These are phyloP conservation scores for Idaea dimidiata DNA, from an alignment of 2,888 invertebrate species.

Conservation along the genomic window DNA sequence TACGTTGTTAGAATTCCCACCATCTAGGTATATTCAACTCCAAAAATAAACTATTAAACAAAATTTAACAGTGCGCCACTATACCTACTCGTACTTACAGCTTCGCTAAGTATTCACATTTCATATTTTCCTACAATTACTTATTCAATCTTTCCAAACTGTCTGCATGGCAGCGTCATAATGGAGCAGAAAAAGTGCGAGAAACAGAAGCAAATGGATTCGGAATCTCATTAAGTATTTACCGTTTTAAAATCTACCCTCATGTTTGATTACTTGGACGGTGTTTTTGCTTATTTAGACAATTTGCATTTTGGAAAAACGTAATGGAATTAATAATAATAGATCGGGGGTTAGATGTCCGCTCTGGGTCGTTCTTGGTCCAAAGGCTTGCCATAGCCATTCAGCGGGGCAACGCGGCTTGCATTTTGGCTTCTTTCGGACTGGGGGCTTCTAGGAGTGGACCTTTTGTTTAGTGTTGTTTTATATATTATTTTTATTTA, in stretches of 20 bases:
- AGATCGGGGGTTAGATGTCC: no score
- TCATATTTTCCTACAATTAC: constrained; percentile 62
- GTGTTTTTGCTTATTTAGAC: constrained; percentile 25
- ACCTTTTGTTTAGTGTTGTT: no score
- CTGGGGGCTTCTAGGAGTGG: no score
- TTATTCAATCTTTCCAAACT: constrained; percentile 79
- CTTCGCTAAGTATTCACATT: constrained; percentile 44
- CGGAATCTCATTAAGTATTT: constrained; percentile 68
- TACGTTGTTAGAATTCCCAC: no score
- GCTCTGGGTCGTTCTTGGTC: no score
- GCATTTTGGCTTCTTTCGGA: no score
- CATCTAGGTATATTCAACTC: no score
- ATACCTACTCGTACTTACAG: not conserved
- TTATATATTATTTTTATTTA: no score
- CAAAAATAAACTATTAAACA: not conserved
- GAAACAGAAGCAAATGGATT: constrained; percentile 69
- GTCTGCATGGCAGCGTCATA: constrained; percentile 60
- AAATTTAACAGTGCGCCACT: not conserved
- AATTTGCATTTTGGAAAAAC: not conserved
- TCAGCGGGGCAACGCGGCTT: no score
- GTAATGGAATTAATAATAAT: no score
- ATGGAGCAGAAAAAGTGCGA: constrained; percentile 69
- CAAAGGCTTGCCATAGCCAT: no score
- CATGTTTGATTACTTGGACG: constrained; percentile 31
- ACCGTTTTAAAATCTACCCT: constrained; percentile 47